These are phyloP conservation scores for Engraulis encrasicolus DNA, from an alignment of 2,113 vertebrate genomes.

Conservation along the genomic window DNA sequence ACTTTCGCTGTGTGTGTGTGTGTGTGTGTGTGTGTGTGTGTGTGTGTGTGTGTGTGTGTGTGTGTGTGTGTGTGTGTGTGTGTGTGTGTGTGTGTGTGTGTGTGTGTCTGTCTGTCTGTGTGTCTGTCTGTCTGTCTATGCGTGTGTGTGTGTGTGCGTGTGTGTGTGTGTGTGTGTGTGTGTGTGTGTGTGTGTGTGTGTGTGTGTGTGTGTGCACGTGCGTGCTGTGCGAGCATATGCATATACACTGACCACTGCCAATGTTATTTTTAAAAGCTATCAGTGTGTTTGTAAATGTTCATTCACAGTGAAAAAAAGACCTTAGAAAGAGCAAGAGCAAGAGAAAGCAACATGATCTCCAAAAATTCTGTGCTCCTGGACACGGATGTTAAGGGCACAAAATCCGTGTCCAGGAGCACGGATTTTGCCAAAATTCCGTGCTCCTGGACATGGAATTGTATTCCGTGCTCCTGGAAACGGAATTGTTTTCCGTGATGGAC, in stretches of 20 bases:
- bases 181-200: neutral
- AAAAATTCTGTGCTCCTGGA: too few species aligned
- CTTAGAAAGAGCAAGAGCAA: too few species aligned
- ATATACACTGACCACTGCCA: neutral
- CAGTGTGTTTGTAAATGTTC: conserved; percentile 31
- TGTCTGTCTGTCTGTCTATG: too few species aligned
- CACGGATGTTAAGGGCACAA: too few species aligned
- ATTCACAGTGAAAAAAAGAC: neutral
- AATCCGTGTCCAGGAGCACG: too few species aligned
- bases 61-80: conserved; percentile 3
- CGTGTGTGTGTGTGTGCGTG: conserved; percentile 7
- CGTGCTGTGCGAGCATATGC: neutral
- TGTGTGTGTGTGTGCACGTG: neutral
- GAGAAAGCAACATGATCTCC: too few species aligned
- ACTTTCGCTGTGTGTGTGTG: neutral
- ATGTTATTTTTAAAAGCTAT: conserved; percentile 31
- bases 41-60: neutral
- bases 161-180: neutral
- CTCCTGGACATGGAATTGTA: too few species aligned
- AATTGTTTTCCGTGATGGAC: too few species aligned
- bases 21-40: conserved; percentile 3
- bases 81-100: neutral
- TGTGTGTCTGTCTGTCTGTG: too few species aligned
- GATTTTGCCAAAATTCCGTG: too few species aligned
- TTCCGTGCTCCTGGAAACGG: too few species aligned